These are phyloP conservation scores for Alosa sapidissima DNA, from an alignment of 2,797 vertebrate species.

Conservation along the genomic window DNA sequence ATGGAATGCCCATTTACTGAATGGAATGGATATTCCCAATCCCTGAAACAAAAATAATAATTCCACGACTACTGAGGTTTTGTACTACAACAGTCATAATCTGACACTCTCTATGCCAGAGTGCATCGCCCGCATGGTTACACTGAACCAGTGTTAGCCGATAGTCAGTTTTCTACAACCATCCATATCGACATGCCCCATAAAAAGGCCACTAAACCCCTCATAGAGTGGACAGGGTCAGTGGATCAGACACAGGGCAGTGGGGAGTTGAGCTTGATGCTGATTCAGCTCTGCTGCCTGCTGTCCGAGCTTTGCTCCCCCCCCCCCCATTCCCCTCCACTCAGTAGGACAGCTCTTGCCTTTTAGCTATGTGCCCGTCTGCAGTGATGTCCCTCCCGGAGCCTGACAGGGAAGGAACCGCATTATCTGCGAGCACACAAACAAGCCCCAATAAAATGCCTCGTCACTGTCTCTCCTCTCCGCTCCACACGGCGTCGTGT, in stretches of 20 bases:
- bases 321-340: background rate
- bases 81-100: background rate
- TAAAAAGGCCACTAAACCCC: background rate
- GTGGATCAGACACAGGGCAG: background rate
- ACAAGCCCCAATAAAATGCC: background rate
- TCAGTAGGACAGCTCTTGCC: conserved; percentile 9
- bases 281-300: conserved; percentile 1
- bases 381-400: background rate
- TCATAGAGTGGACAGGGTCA: background rate
- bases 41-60: background rate
- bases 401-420: background rate
- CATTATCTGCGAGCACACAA: background rate
- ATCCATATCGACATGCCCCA: background rate
- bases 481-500: conserved; percentile 12
- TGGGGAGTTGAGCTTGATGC: background rate
- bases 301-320: background rate
- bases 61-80: background rate
- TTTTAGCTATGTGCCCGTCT: background rate
- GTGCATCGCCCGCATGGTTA: background rate
- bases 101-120: background rate
- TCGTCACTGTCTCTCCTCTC: background rate
- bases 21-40: background rate
- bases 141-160: background rate
- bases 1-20: background rate
- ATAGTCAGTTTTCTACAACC: background rate